Percentiles rank a stretch among this genome's conserved stretches.
Evolutionary conservation across 1,140 invertebrate species (phyloP).

Genomic region (Scaptomyza pallida): DNA sequence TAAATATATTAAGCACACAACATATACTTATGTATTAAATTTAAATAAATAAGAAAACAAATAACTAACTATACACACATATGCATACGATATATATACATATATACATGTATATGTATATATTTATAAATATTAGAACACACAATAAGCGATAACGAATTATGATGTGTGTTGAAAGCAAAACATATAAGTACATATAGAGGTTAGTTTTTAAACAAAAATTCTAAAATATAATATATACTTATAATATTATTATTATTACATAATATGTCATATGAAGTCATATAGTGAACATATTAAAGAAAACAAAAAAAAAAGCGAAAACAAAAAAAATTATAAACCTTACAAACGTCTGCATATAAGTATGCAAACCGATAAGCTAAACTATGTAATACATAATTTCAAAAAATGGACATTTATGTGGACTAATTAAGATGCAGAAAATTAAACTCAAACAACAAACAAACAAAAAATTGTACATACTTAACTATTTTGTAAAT

Average conservation of each 20-base stretch:
- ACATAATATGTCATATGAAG: constrained; percentile 56
- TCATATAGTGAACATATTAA: constrained; percentile 55
- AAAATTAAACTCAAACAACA: constrained; percentile 12
- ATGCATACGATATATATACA: constrained; percentile 59
- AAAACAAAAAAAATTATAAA: constrained; percentile 24
- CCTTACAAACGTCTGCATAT: constrained; percentile 43
- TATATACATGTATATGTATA: constrained; percentile 27
- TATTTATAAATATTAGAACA: constrained; percentile 22
- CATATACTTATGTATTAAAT: constrained; percentile 80
- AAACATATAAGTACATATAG: constrained; percentile 48
- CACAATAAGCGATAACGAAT: constrained; percentile 36
- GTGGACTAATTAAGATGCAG: constrained; percentile 44
- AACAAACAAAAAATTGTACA: constrained; percentile 51
- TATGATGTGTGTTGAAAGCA: constrained; percentile 64
- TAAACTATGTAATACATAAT: constrained; percentile 57
- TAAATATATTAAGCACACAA: constrained; percentile 66
- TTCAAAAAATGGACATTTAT: constrained; percentile 46
- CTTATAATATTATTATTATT: constrained; percentile 51
- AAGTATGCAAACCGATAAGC: constrained; percentile 33
- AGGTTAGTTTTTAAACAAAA: constrained; percentile 61
- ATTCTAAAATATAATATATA: constrained; percentile 64
- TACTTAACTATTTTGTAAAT: constrained; percentile 81
- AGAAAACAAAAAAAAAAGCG: too few relatives aligned
- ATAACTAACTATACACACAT: constrained; percentile 59
- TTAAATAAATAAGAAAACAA: constrained; percentile 37